Conservation (phyloP, 2,113 vertebrate species). For the Salvator merianae region DNA sequence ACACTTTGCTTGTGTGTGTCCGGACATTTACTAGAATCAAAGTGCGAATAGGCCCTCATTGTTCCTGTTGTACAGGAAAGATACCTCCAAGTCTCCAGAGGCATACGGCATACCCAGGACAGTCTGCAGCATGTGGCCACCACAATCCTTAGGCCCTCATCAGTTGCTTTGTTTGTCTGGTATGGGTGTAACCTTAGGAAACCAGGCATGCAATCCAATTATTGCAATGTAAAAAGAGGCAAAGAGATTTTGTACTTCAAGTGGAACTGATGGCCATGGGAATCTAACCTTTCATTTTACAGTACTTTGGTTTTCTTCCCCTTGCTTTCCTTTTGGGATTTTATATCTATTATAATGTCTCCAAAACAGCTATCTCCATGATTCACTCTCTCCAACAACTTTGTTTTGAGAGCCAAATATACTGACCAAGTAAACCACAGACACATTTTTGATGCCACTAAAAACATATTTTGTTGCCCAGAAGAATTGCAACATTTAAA, state of each 20-base stretch:
- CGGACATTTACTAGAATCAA: no score
- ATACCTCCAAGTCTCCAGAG: no score
- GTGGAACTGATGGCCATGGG: not conserved
- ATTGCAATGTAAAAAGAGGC: not conserved
- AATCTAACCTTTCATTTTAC: not conserved
- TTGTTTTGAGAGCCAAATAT: not conserved
- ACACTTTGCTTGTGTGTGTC: no score
- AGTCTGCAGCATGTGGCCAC: no score
- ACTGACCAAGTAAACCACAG: not conserved
- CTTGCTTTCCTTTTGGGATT: not conserved
- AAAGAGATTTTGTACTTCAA: not conserved
- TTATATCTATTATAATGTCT: not conserved
- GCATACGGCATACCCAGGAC: no score
- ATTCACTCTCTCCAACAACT: not conserved
- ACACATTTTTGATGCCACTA: fast-evolving
- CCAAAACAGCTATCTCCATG: not conserved
- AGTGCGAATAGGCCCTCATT: no score
- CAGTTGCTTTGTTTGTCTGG: no score
- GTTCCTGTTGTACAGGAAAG: no score
- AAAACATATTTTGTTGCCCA: not conserved
- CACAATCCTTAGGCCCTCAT: no score
- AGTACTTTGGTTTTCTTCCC: not conserved
- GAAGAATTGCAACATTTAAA: not conserved
- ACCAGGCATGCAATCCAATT: not conserved
- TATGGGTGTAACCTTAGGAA: not conserved